Evolutionary conservation across 1,140 invertebrate species (phyloP).

Genomic region (Anastrepha obliqua): DNA sequence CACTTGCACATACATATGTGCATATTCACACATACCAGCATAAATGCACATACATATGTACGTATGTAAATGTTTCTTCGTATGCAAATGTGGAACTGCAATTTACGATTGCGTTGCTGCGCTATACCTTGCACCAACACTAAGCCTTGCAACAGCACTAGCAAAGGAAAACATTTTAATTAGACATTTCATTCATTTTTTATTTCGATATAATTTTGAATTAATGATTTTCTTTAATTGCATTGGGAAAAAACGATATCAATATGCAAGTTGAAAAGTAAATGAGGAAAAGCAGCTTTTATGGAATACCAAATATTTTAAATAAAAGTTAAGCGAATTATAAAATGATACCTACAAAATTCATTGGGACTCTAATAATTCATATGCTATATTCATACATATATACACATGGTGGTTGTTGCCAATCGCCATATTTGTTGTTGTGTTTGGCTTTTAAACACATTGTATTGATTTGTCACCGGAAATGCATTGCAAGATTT

Average conservation of each 20-base stretch:
- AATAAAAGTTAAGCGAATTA: background rate
- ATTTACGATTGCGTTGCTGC: background rate
- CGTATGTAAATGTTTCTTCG: background rate
- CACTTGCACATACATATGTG: background rate
- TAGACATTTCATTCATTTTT: slow-evolving; percentile 12
- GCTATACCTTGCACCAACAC: background rate
- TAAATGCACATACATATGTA: slow-evolving; percentile 1
- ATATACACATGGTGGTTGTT: too few relatives aligned
- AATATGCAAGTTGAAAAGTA: background rate
- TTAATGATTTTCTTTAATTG: slow-evolving; percentile 17
- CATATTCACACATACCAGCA: background rate
- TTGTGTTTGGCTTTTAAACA: background rate
- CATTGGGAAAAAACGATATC: background rate
- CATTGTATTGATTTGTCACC: slow-evolving; percentile 44
- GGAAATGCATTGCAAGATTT: slow-evolving; percentile 30
- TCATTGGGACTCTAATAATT: background rate
- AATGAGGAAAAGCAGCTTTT: background rate
- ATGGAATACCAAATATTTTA: too few relatives aligned
- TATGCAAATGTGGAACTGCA: background rate
- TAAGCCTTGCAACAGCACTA: background rate
- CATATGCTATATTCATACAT: too few relatives aligned
- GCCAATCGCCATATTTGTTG: too few relatives aligned
- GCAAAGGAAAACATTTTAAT: background rate
- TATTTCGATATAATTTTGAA: slow-evolving; percentile 35
- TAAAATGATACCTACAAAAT: background rate